Conservation (phyloP, 2,888 invertebrate species). For the Pinctada fucata region DNA sequence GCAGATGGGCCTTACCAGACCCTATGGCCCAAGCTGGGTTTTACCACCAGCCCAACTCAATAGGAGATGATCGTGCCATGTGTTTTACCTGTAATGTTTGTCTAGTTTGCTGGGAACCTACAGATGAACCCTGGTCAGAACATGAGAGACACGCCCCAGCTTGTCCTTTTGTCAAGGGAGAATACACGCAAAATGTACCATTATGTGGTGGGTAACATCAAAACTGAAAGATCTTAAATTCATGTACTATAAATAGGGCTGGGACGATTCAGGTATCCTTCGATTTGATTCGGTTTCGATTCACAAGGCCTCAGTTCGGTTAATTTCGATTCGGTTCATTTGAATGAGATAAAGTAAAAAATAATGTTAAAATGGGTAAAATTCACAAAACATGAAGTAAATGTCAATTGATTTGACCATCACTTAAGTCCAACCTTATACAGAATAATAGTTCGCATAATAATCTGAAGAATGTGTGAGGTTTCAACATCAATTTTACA, state of each 20-base stretch:
- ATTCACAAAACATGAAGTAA: not conserved
- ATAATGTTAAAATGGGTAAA: no score
- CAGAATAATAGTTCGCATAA: no score
- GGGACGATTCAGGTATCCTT: no score
- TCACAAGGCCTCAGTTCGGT: no score
- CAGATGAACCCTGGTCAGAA: conserved; percentile 98
- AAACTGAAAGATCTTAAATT: no score
- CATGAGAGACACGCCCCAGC: conserved; percentile 95
- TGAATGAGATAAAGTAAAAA: no score
- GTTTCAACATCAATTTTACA: no score
- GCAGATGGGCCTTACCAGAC: conserved; percentile 95
- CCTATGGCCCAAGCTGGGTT: conserved; percentile 98
- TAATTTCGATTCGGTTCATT: no score
- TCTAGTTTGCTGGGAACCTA: conserved; percentile 96
- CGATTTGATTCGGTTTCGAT: no score
- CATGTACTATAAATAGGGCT: no score
- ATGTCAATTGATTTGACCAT: not conserved
- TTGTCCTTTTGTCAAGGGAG: conserved; percentile 95
- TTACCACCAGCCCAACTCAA: conserved; percentile 91
- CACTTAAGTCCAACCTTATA: no score
- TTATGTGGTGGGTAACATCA: conserved; percentile 81
- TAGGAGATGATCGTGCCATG: conserved; percentile 95
- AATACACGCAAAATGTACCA: conserved; percentile 96
- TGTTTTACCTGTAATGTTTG: conserved; percentile 97
- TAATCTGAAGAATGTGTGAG: no score